phyloP scores from a whole-genome alignment of 2,113 vertebrate species.

The Natator depressus region DNA sequence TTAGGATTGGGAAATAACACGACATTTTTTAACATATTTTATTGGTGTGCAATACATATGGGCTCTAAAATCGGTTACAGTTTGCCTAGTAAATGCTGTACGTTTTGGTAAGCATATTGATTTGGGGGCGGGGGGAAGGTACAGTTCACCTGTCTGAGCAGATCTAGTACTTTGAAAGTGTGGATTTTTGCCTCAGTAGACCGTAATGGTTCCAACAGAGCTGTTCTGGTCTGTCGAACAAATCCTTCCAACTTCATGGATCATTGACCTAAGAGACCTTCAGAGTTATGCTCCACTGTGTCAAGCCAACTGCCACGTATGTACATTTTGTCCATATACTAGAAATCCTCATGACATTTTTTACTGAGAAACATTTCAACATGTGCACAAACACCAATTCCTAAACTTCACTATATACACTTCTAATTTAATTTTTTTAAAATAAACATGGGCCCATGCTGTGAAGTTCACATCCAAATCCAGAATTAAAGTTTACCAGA shows the following conservation, averaged over 20 bases:
- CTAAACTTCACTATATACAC: background rate
- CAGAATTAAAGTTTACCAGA: background rate
- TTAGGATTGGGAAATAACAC: slow-evolving; percentile 53
- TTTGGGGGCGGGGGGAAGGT: background rate
- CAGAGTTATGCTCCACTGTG: background rate
- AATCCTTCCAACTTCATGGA: slow-evolving; percentile 33
- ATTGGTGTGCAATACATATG: background rate
- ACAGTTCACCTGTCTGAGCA: slow-evolving; percentile 1
- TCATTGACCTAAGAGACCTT: background rate
- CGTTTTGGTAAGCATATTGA: background rate
- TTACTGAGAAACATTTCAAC: background rate
- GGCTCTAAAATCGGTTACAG: background rate
- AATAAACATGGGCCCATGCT: fast-evolving
- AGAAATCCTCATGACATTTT: background rate
- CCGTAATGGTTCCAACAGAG: background rate
- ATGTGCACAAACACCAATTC: slow-evolving; percentile 12
- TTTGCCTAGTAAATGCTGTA: background rate
- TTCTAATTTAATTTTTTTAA: background rate
- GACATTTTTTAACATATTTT: slow-evolving; percentile 27
- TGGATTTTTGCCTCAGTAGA: slow-evolving; percentile 28
- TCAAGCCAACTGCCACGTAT: background rate
- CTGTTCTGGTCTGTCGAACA: slow-evolving; percentile 26
- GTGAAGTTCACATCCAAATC: background rate
- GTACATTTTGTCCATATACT: background rate
- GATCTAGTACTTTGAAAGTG: slow-evolving; percentile 24